These are phyloP conservation scores for Liparis tanakae DNA, from an alignment of 2,797 vertebrate species.

Conservation along the genomic window DNA sequence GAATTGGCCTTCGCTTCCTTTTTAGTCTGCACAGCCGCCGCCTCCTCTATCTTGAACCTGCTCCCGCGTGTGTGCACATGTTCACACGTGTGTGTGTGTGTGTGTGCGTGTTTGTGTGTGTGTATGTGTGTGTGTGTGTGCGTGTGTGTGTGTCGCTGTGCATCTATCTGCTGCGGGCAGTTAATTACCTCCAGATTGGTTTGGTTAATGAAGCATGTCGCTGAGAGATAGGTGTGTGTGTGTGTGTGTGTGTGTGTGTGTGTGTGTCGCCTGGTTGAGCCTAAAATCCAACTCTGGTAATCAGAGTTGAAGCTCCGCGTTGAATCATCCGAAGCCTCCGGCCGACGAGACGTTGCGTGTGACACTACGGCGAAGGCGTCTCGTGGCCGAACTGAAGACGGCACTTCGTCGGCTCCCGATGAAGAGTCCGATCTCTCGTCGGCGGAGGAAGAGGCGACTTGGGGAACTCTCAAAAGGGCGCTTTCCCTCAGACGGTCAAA, in stretches of 20 bases:
- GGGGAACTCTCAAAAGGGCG: slow-evolving; percentile 24
- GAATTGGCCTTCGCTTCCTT: slow-evolving; percentile 60
- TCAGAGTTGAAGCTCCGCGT: slow-evolving; percentile 70
- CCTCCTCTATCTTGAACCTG: slow-evolving; percentile 54
- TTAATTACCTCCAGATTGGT: slow-evolving; percentile 85
- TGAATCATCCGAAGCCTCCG: slow-evolving; percentile 65
- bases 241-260: slow-evolving; percentile 28
- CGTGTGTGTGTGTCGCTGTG: slow-evolving; percentile 38
- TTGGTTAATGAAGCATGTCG: slow-evolving; percentile 83
- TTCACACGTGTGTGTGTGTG: slow-evolving; percentile 12
- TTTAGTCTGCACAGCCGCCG: slow-evolving; percentile 37
- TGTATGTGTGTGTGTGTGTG: too few species aligned
- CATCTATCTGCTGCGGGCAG: slow-evolving; percentile 67
- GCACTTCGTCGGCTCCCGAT: slow-evolving; percentile 46
- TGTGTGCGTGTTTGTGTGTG: slow-evolving; percentile 45
- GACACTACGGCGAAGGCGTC: slow-evolving; percentile 55
- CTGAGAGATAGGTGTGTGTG: slow-evolving; percentile 65
- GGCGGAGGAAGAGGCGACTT: slow-evolving; percentile 23
- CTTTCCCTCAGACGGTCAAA: slow-evolving; percentile 3
- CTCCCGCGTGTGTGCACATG: slow-evolving; percentile 32
- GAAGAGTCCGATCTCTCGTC: slow-evolving; percentile 46
- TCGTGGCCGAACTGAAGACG: slow-evolving; percentile 38
- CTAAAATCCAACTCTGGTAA: slow-evolving; percentile 73
- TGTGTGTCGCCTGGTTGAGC: too few species aligned
- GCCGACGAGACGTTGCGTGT: slow-evolving; percentile 72